Percentiles rank a stretch among this genome's conserved stretches.
Conservation (phyloP, 1,140 invertebrate genomes). For the Campoletis sonorensis region DNA sequence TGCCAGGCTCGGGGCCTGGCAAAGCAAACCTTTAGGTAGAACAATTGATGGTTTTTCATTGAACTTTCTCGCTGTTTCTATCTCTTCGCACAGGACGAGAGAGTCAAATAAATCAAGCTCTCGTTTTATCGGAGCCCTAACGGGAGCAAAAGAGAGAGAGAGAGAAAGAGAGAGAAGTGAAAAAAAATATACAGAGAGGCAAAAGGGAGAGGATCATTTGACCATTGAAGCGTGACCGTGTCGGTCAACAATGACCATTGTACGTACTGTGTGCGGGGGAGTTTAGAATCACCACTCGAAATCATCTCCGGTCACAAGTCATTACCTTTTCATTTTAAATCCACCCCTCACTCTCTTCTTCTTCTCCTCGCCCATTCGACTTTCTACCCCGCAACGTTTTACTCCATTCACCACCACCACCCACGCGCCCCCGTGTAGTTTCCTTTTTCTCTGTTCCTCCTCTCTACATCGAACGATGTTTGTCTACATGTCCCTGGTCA, state of each 20-base stretch:
- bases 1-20: neutral
- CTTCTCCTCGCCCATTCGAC: neutral
- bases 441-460: constrained; percentile 11
- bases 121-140: neutral
- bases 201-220: constrained; percentile 59
- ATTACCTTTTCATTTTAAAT: constrained; percentile 75
- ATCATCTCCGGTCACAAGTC: constrained; percentile 72
- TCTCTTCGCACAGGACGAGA: neutral
- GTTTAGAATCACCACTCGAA: constrained; percentile 45
- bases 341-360: constrained; percentile 25
- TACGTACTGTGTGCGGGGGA: constrained; percentile 32
- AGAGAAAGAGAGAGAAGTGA: neutral
- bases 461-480: neutral
- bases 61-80: neutral
- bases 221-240: constrained; percentile 67
- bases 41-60: neutral
- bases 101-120: constrained; percentile 23
- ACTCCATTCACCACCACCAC: constrained; percentile 22
- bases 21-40: neutral
- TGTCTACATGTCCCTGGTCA: neutral
- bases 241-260: constrained; percentile 72
- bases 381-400: constrained; percentile 14
- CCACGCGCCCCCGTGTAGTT: neutral
- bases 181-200: constrained; percentile 31
- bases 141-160: constrained; percentile 39